A percentile compares a stretch with the other conserved stretches of the same genome.
These are phyloP conservation scores for Thera britannica DNA, from an alignment of 2,888 invertebrate species.

Conservation along the genomic window DNA sequence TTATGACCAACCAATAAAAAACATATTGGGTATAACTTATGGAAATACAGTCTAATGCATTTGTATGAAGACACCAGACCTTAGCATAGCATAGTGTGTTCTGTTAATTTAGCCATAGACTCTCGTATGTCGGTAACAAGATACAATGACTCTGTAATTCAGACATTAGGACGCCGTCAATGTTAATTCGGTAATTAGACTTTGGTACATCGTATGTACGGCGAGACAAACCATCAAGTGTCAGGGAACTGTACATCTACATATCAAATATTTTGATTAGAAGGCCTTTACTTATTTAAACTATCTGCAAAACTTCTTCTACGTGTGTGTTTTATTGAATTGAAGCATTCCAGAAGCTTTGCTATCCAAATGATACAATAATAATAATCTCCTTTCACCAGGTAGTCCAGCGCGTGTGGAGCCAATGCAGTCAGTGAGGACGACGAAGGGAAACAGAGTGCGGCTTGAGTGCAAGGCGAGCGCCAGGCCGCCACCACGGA, in stretches of 20 bases:
- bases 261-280: background rate
- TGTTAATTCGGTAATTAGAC: constrained; percentile 27
- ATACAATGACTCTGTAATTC: constrained; percentile 17
- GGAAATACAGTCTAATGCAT: background rate
- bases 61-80: constrained; percentile 1
- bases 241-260: background rate
- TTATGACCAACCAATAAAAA: background rate
- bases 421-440: constrained; percentile 72
- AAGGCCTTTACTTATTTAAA: background rate
- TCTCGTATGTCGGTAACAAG: constrained; percentile 21
- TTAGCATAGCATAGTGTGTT: constrained; percentile 16
- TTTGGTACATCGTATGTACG: constrained; percentile 1
- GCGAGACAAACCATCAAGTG: background rate
- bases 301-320: no score
- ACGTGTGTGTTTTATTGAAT: background rate
- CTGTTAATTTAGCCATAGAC: constrained; percentile 13
- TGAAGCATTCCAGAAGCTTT: background rate
- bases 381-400: constrained; percentile 46
- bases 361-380: constrained; percentile 7
- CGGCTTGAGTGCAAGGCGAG: constrained; percentile 90
- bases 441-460: constrained; percentile 82
- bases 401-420: constrained; percentile 78
- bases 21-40: background rate
- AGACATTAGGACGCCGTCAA: constrained; percentile 22
- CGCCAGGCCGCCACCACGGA: constrained; percentile 91